A percentile compares a stretch with the other conserved stretches of the same genome.
Conservation (phyloP, 2,888 invertebrate species). For the Epirrita christyi region DNA sequence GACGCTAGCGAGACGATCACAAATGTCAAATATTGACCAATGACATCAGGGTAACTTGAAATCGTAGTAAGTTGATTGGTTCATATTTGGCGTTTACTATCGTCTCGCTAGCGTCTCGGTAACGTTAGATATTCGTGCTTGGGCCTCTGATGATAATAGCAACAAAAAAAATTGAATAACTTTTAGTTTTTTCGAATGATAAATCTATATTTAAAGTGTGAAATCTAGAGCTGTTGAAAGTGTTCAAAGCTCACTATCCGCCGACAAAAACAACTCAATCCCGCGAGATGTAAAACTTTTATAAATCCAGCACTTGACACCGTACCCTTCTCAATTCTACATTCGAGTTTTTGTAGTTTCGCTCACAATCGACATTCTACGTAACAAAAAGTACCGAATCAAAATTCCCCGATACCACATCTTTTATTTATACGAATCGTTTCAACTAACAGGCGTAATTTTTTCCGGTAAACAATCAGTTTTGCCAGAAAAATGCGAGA, state of each 20-base stretch:
- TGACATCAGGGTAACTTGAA: too few species aligned
- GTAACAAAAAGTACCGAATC: constrained; percentile 76
- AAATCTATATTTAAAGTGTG: constrained; percentile 4
- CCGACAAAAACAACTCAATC: constrained; percentile 33
- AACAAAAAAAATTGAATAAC: too few species aligned
- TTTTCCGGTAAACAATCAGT: constrained; percentile 85
- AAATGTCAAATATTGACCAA: too few species aligned
- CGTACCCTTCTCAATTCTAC: constrained; percentile 70
- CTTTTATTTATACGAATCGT: constrained; percentile 80
- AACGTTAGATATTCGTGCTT: too few species aligned
- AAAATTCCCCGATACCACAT: constrained; percentile 77
- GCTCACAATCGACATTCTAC: constrained; percentile 66
- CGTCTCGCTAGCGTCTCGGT: too few species aligned
- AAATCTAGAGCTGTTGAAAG: constrained; percentile 1
- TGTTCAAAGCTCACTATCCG: constrained; percentile 16
- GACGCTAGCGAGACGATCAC: too few species aligned
- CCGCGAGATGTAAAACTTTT: constrained; percentile 52
- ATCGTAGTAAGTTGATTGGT: too few species aligned
- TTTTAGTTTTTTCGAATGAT: not conserved
- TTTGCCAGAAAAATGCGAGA: constrained; percentile 83
- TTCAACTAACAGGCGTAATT: constrained; percentile 83
- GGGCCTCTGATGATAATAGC: too few species aligned
- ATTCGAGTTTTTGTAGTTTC: constrained; percentile 62
- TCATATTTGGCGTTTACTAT: too few species aligned
- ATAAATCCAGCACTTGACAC: constrained; percentile 71